Evolutionary conservation across 2,113 vertebrate species (phyloP), one percentile per base, ranked within the genome.

Genomic region (Chaenogobius annularis): DNA sequence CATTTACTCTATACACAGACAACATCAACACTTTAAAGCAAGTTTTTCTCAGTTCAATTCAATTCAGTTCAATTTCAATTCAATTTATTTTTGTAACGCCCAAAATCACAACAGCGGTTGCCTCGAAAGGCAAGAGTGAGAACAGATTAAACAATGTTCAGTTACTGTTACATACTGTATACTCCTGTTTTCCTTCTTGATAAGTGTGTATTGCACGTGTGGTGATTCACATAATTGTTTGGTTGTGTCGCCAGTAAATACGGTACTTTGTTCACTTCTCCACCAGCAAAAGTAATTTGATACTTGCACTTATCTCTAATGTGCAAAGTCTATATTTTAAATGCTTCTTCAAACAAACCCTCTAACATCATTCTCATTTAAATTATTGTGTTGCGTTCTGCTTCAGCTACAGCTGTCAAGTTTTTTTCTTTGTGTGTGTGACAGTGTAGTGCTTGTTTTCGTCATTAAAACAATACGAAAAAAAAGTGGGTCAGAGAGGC

Each of bases 291-390:
- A 22, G 37, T 26, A 40, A 68, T 50, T 1, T 68, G 26, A 7
- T 56, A 20, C 54, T 72, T 77, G 54, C 48, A 74, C 61, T 69
- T 37, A 17, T 52, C 50, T 52, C 8, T 11, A 22, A 23, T 11
- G 54, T 23, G 0, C 19, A 54, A 20, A 54, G 54, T 56, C 20
- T 31, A 35, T 59, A 23, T 59, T 59, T 59, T 59, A 59, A 59
- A 59, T 17, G 23, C 13, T 17, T 59, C 11, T 35, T 26, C 40
- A 54, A 73, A 76, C 43, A 43, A 40, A 17, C 70, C 79, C 63
- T 70, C 26, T 23, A 79, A 15, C 66, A 23, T n/a, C n/a, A 46
- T 43, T 35, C 5, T 62, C 77, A 46, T 40, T 70, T 84, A 48
- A 61, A 50, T n/a, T 64, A 22, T 65, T 72, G 70, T 63, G 56